These are phyloP conservation scores for Netelia melanura DNA, from an alignment of 2,888 invertebrate genomes.

Conservation along the genomic window DNA sequence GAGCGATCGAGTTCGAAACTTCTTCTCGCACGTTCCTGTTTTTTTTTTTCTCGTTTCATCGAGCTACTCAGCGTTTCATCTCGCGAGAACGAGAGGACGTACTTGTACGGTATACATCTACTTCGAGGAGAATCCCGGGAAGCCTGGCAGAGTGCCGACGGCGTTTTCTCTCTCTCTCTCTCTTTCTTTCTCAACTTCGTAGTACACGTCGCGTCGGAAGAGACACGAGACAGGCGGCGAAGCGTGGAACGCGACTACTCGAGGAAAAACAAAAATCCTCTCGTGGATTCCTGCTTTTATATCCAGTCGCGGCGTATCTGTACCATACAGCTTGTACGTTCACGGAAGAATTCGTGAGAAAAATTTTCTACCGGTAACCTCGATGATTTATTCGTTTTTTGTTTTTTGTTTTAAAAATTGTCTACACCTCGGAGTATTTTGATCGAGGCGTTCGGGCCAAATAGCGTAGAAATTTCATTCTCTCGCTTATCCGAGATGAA, in stretches of 20 bases:
- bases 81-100: conserved; percentile 50
- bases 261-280: conserved; percentile 56
- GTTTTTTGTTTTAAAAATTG: not conserved
- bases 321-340: not conserved
- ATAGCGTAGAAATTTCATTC: too few relatives aligned
- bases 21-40: conserved; percentile 10
- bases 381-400: not conserved
- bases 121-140: conserved; percentile 63
- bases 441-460: not conserved
- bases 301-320: conserved; percentile 30
- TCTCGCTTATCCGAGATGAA: too few relatives aligned
- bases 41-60: conserved; percentile 62
- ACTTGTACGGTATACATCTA: conserved; percentile 31
- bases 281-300: conserved; percentile 47
- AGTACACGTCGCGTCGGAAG: conserved; percentile 68
- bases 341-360: conserved; percentile 14
- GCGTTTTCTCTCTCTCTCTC: conserved; percentile 29
- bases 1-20: conserved; percentile 42
- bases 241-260: conserved; percentile 61
- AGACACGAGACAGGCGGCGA: conserved; percentile 71
- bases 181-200: conserved; percentile 47
- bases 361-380: not conserved
- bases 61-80: conserved; percentile 71
- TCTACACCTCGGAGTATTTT: not conserved
- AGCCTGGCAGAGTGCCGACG: conserved; percentile 78